phyloP scores from a whole-genome alignment of 2,797 vertebrate species.

The Liasis olivaceus region DNA sequence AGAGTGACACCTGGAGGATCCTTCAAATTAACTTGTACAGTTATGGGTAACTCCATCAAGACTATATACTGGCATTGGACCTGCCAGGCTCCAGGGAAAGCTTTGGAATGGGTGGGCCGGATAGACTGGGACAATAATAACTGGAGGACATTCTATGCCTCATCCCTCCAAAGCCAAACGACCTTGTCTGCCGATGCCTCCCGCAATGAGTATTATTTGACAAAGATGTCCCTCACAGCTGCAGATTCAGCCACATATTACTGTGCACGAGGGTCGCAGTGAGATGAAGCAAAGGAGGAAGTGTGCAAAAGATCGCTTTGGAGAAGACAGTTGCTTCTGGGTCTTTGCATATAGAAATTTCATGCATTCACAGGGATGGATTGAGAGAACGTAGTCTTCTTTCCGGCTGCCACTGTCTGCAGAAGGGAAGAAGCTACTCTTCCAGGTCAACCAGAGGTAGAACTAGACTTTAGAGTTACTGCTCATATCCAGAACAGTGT shows the following conservation, averaged over 20 bases:
- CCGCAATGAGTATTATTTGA: background rate
- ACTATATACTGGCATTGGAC: too few relatives aligned
- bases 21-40: background rate
- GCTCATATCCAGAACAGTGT: too few relatives aligned
- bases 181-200: background rate
- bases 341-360: background rate
- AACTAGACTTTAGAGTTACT: background rate
- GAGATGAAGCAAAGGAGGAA: background rate
- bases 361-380: background rate
- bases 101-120: too few relatives aligned
- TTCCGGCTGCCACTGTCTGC: fast-evolving
- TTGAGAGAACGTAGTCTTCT: background rate
- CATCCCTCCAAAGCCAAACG: background rate
- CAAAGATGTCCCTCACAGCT: background rate
- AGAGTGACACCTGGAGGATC: too few relatives aligned
- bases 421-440: background rate
- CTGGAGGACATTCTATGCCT: background rate
- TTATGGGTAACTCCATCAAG: too few relatives aligned
- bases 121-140: fast-evolving
- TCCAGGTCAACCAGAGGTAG: background rate
- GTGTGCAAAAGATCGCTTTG: background rate
- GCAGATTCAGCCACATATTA: background rate
- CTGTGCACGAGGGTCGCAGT: fast-evolving
- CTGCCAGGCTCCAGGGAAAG: too few relatives aligned
- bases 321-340: background rate